Evolutionary conservation across 23 tunicate genomes (phyloP).

Genomic region (Halocynthia aurantium): DNA sequence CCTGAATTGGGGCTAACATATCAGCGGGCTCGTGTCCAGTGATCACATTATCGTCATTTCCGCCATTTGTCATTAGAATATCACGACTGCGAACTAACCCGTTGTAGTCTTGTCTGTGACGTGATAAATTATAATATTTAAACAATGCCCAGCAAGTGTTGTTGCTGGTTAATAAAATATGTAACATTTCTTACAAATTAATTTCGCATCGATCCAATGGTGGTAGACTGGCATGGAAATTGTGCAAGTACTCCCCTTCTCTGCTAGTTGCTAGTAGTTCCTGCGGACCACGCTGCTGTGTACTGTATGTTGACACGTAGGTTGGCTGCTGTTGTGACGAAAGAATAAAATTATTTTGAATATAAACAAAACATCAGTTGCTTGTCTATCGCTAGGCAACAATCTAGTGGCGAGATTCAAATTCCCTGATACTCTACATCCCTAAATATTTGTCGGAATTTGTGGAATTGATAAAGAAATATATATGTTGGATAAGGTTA

Average conservation of each 20-base stretch:
- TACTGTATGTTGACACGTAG: constrained; percentile 8
- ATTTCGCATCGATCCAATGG: too few species aligned
- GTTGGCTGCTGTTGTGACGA: constrained; percentile 12
- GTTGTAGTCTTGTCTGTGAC: constrained; percentile 20
- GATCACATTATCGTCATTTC: constrained; percentile 23
- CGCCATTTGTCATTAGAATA: constrained; percentile 10
- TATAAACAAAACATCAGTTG: background rate
- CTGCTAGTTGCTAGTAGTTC: constrained; percentile 17
- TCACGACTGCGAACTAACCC: constrained; percentile 11
- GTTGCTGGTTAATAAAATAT: too few species aligned
- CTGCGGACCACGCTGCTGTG: constrained; percentile 18
- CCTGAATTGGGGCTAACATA: constrained; percentile 73
- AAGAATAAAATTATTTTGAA: background rate
- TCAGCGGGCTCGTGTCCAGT: constrained; percentile 57
- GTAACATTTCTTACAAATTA: too few species aligned
- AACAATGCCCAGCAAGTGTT: too few species aligned
- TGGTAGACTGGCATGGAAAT: too few species aligned
- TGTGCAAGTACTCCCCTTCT: constrained; percentile 11
- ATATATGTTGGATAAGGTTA: too few species aligned
- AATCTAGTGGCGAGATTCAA: background rate
- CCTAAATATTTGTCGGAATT: background rate
- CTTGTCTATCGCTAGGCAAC: too few species aligned
- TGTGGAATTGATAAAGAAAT: too few species aligned
- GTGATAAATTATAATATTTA: background rate
- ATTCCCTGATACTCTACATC: background rate